Base-by-base conservation (phyloP, 1,140 invertebrate species). In the Caerostris darwini region DNA sequence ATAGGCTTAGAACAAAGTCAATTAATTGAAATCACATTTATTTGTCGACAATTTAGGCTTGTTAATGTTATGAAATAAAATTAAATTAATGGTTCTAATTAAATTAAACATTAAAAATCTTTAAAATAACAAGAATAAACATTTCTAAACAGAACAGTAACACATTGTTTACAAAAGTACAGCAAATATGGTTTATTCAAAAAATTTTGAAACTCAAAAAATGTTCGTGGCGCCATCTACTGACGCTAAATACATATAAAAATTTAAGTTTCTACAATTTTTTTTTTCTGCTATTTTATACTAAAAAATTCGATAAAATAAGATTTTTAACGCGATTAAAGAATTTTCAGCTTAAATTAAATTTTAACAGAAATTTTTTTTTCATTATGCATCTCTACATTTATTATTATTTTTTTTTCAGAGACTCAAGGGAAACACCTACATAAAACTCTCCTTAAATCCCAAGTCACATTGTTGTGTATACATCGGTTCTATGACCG, bases 401-500 rank as follows among this genome's bases (percentile, higher is more conserved):
- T 53, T 12, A 53, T 5, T 77, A 5, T 77, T 12, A 14, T 53
- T 3, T 12, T 77, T 53, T 7, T 8, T 50, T 34, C 34, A 34
- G 0, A 34, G 3, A 4, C 71, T 8, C 10, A 4, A 12, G 3
- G 10, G 14, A 77, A 77, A 77, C 10, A 77, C 3, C 19, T 34
- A 10, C 34, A 50, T 77, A 77, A 77, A 50, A 10, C 2, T 53
- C 12, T 77, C 71, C 34, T 71, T 34, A 50, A 77, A 50, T 77
- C 71, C 71, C 53, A 14, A 77, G 34, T 50, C 71, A 77, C 71
- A 77, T 77, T 77, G 71, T 34, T 94, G 69, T 88, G 85, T 94
- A 81, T 58, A 85, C 83, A 93, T 93, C 85, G 89, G 92, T 94
- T 89, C 85, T 82, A 94, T 89, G 92, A 94, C 92, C 92, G 92